A percentile compares a stretch with the other conserved stretches of the same genome.
phyloP scores from a whole-genome alignment of 2,113 vertebrate species.

The Parotia lawesii region DNA sequence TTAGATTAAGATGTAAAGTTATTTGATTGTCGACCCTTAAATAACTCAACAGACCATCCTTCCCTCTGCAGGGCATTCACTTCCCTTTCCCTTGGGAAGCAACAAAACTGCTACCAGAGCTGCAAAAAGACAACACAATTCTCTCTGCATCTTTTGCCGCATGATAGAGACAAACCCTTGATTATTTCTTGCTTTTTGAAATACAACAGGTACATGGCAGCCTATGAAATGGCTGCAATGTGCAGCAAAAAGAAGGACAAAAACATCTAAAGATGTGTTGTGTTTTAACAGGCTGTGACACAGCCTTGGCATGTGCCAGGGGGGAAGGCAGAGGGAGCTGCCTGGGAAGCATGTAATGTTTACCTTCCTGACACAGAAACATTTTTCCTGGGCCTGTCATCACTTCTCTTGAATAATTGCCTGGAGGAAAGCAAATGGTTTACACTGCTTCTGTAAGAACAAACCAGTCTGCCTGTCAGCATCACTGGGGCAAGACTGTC shows the following conservation, averaged over 20 bases:
- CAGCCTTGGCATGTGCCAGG: conserved; percentile 6
- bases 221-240: not conserved
- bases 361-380: conserved; percentile 17
- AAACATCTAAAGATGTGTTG: not conserved
- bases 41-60: not conserved
- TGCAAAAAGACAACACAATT: not conserved
- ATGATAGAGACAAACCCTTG: not conserved
- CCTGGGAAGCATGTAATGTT: not conserved
- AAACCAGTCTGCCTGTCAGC: not conserved
- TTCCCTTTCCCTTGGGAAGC: not conserved
- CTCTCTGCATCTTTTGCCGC: not conserved
- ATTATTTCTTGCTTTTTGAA: not conserved
- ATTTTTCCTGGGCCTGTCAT: conserved; percentile 19
- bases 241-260: not conserved
- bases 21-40: not conserved
- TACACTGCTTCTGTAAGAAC: not conserved
- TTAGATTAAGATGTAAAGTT: not conserved
- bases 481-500: not conserved
- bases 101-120: not conserved
- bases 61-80: not conserved
- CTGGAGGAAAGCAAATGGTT: not conserved
- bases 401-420: conserved; percentile 13
- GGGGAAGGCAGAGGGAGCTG: not conserved
- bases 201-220: not conserved
- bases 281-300: conserved; percentile 14